Percentiles rank a stretch among this genome's conserved stretches.
Conservation (phyloP, 2,888 invertebrate species). For the Lamellibrachia columna region DNA sequence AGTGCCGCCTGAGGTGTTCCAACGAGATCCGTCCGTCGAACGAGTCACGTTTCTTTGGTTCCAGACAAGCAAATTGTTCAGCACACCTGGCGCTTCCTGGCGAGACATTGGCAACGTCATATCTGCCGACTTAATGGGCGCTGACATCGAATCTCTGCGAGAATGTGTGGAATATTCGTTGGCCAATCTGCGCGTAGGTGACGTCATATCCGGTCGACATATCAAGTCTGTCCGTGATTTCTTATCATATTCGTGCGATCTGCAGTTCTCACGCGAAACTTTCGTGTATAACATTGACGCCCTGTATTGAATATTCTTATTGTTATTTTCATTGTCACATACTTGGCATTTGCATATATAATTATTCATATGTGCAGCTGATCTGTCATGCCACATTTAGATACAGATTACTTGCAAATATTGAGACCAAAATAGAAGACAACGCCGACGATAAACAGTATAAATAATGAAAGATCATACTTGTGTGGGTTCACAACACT, state of each 20-base stretch:
- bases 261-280: too few relatives aligned
- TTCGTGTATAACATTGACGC: too few relatives aligned
- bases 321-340: neutral
- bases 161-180: constrained; percentile 31
- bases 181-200: constrained; percentile 22
- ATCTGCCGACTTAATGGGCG: constrained; percentile 29
- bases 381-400: neutral
- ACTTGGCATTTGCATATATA: neutral
- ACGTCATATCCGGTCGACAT: neutral
- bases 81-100: neutral
- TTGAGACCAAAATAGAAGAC: too few relatives aligned
- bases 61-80: constrained; percentile 31
- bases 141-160: constrained; percentile 24
- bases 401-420: neutral
- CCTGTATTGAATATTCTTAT: neutral
- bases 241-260: too few relatives aligned
- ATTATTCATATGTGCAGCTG: neutral
- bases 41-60: constrained; percentile 37
- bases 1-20: constrained; percentile 36
- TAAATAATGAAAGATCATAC: too few relatives aligned
- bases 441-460: too few relatives aligned
- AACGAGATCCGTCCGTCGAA: constrained; percentile 30
- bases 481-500: too few relatives aligned
- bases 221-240: too few relatives aligned
- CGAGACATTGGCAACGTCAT: constrained; percentile 28